A percentile compares a stretch with the other conserved stretches of the same genome.
phyloP scores from a whole-genome alignment of 2,888 invertebrate genomes.

The Ennomos quercinarius region DNA sequence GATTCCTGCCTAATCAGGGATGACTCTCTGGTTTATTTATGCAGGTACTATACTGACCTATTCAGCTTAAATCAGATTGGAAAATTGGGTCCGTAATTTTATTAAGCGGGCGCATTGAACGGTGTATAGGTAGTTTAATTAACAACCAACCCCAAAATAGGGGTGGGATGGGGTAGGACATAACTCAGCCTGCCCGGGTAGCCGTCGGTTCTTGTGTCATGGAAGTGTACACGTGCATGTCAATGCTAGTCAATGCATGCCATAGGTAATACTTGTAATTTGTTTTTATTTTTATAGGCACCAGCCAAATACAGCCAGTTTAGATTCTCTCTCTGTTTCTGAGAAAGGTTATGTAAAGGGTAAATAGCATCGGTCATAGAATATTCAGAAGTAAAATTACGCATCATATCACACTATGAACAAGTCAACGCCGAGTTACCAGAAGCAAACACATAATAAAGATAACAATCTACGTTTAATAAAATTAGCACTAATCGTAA shows the following conservation, averaged over 20 bases:
- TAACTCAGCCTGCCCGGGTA: slow-evolving; percentile 60
- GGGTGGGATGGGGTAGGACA: slow-evolving; percentile 35
- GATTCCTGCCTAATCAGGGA: slow-evolving; percentile 20
- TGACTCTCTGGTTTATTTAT: slow-evolving; percentile 34
- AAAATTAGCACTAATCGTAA: too few species aligned
- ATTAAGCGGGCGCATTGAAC: slow-evolving; percentile 58
- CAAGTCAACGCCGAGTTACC: too few species aligned
- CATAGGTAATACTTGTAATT: too few species aligned
- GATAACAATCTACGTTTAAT: too few species aligned
- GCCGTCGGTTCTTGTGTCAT: slow-evolving; percentile 34
- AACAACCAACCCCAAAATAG: slow-evolving; percentile 60
- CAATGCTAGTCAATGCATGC: slow-evolving; percentile 1
- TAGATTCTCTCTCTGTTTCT: too few species aligned
- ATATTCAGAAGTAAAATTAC: too few species aligned
- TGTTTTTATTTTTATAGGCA: too few species aligned
- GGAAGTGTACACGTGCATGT: background rate
- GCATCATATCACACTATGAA: too few species aligned
- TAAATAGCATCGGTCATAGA: too few species aligned
- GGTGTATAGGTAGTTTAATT: slow-evolving; percentile 72
- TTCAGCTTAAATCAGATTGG: slow-evolving; percentile 54
- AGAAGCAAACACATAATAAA: too few species aligned
- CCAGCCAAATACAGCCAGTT: too few species aligned
- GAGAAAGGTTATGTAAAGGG: too few species aligned
- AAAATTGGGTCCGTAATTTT: slow-evolving; percentile 62
- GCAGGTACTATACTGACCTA: slow-evolving; percentile 28